Percentiles rank a stretch among this genome's conserved stretches.
Evolutionary conservation across 92 coral and sea anemone genomes (phyloP).

Genomic region (Porites cylindrica): DNA sequence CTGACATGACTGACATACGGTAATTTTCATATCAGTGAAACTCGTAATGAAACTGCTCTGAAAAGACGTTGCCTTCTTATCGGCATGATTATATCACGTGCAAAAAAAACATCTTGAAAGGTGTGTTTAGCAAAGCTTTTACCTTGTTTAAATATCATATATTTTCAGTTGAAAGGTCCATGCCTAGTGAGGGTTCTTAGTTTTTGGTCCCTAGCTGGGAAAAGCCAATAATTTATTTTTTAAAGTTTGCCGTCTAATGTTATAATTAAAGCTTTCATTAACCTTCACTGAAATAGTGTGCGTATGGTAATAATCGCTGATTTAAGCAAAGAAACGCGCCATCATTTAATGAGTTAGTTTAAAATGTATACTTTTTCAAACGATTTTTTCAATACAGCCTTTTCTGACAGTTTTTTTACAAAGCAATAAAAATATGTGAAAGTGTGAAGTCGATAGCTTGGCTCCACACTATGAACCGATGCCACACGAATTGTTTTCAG

Average conservation of each 20-base stretch:
- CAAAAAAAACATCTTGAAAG: slow-evolving; percentile 5
- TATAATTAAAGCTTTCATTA: neutral
- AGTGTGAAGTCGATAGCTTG: neutral
- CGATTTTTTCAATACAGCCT: neutral
- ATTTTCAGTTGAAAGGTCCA: neutral
- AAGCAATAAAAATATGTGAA: neutral
- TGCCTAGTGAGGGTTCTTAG: neutral
- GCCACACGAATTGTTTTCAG: neutral
- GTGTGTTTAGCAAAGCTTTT: slow-evolving; percentile 3
- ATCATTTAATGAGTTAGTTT: neutral
- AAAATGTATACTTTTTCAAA: neutral
- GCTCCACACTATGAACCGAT: neutral
- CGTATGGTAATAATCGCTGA: neutral
- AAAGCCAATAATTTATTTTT: neutral
- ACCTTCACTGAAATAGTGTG: neutral
- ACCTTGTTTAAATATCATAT: neutral
- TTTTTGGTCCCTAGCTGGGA: neutral
- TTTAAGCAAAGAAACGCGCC: neutral
- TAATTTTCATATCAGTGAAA: too few relatives aligned
- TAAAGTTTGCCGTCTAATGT: neutral
- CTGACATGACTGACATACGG: too few relatives aligned
- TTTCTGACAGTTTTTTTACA: neutral
- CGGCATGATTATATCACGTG: neutral
- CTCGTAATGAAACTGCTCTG: too few relatives aligned
- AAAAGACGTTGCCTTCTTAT: neutral